Base-by-base conservation (phyloP, 2,888 invertebrate species). In the Helleia helle region DNA sequence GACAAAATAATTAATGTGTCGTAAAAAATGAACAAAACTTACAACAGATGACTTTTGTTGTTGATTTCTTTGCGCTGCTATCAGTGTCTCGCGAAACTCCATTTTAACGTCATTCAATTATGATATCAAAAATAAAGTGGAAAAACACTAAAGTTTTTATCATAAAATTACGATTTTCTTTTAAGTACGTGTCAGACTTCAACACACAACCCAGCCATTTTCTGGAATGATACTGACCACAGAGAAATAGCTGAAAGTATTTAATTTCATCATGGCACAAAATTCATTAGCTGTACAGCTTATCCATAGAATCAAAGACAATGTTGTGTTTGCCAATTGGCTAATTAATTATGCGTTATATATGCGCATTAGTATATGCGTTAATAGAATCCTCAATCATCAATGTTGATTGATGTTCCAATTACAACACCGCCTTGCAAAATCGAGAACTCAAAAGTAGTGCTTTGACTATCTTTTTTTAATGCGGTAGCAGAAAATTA, bases 21-120 rank as follows among this genome's bases (percentile, higher is more conserved):
- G 48, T 46, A 49, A 52, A 55, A 51, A 50, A 49, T 44, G 36
- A 54, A 58, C 41, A 48, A 58, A 58, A 77, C 80, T 81, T 65
- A 81, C 83, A 50, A 75, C 55, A 73, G 81, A 80, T 71, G 84
- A 79, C 63, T 84, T 81, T 65, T 81, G 76, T 79, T 84, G 83
- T 80, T 84, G 83, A 70, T 84, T 84, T 58, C 79, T 64, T 59
- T 84, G 84, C 45, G 84, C 84, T 58, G 83, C 84, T 47, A 84
- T 59, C 47, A 84, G 63, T 11, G 84, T 84, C 54, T 84, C 83
- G 5, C 83, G 77, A 52, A 84, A 84, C 63, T 84, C 84, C 84
- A 84, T 84, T 65, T 59, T 62, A 44, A 31, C 13, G 25, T 26
- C 45, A 22, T 38, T 36, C 28, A 47, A 31, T 6, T 31, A 9